Evolutionary conservation across 2,113 vertebrate species (phyloP).

Genomic region (Cyphomyrus discorhynchus): DNA sequence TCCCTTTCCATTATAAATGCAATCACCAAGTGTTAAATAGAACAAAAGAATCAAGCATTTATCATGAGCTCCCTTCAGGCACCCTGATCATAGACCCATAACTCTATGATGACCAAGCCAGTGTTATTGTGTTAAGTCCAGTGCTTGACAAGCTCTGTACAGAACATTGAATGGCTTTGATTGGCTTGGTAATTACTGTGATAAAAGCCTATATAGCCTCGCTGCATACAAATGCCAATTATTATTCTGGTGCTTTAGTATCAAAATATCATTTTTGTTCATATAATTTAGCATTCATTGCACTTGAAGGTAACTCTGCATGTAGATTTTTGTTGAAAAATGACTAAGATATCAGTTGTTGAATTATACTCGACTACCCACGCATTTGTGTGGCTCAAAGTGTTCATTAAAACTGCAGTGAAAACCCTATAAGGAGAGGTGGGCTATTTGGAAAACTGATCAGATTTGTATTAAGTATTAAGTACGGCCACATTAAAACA

Average conservation of each 20-base stretch:
- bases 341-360: not conserved
- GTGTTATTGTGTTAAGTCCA: not conserved
- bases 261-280: not conserved
- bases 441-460: not conserved
- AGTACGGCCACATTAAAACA: not conserved
- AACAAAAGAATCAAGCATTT: not conserved
- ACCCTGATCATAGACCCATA: not conserved
- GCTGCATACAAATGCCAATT: not conserved
- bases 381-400: not conserved
- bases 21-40: not conserved
- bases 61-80: not conserved
- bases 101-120: not conserved
- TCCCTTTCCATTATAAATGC: not conserved
- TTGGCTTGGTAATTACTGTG: not conserved
- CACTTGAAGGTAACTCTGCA: conserved; percentile 1
- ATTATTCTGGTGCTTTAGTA: not conserved
- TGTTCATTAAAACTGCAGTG: not conserved
- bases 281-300: not conserved
- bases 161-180: conserved; percentile 5
- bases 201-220: not conserved
- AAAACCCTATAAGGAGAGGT: not conserved
- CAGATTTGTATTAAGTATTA: not conserved
- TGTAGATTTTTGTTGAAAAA: not conserved
- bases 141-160: not conserved
- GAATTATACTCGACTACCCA: not conserved